phyloP scores from a whole-genome alignment of 2,113 vertebrate species.

The Mesitornis unicolor region DNA sequence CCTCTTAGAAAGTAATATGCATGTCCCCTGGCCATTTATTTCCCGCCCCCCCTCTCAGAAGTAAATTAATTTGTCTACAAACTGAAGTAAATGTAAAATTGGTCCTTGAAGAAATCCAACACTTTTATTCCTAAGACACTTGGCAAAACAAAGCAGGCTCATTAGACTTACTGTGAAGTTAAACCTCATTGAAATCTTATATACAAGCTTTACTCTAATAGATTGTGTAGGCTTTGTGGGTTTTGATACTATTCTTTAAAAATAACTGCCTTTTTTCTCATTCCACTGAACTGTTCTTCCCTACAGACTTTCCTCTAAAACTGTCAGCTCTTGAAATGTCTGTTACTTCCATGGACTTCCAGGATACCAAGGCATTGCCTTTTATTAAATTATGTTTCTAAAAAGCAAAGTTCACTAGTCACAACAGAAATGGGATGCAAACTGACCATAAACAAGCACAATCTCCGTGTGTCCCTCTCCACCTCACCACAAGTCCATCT shows the following conservation, averaged over 20 bases:
- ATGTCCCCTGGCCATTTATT: background rate
- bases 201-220: background rate
- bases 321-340: background rate
- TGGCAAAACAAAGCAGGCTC: background rate
- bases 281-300: background rate
- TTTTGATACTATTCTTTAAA: background rate
- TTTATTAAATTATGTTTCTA: background rate
- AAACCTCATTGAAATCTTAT: background rate
- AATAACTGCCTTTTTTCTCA: background rate
- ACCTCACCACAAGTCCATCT: background rate
- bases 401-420: background rate
- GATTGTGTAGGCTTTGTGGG: background rate
- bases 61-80: constrained; percentile 5
- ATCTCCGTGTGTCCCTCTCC: background rate
- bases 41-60: background rate
- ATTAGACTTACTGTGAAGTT: background rate
- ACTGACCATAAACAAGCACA: background rate
- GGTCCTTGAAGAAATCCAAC: background rate
- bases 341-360: background rate
- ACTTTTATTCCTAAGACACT: background rate
- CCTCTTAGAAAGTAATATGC: background rate
- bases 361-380: background rate
- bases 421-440: background rate
- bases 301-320: background rate
- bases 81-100: background rate